phyloP scores from a whole-genome alignment of 2,797 vertebrate species.

The Danio albolineatus region DNA sequence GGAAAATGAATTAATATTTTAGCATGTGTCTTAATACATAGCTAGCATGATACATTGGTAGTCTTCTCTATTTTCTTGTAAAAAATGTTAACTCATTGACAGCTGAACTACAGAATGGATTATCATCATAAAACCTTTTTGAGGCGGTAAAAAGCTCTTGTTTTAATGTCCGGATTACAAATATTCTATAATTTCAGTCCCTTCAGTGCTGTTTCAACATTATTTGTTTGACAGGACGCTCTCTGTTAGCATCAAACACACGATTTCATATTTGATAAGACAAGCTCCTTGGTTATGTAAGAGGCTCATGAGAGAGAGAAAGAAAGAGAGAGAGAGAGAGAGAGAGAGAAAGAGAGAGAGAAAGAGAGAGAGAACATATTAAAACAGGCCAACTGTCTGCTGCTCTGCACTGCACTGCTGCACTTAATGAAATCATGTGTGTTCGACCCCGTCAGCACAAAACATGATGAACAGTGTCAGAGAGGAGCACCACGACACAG shows the following conservation, averaged over 20 bases:
- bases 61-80: too few relatives aligned
- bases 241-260: not conserved
- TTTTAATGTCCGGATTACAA: not conserved
- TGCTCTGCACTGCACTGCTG: conserved; percentile 28
- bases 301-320: conserved; percentile 66
- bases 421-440: conserved; percentile 75
- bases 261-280: conserved; percentile 45
- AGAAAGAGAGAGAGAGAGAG: conserved; percentile 44
- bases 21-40: too few relatives aligned
- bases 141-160: not conserved
- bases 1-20: too few relatives aligned
- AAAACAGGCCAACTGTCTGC: conserved; percentile 18
- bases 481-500: conserved; percentile 63
- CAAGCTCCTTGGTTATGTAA: conserved; percentile 67
- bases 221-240: conserved; percentile 1
- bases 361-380: conserved; percentile 31
- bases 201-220: not conserved
- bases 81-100: not conserved
- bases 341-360: conserved; percentile 45
- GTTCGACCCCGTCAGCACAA: conserved; percentile 72
- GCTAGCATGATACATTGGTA: too few relatives aligned
- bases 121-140: not conserved
- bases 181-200: not conserved
- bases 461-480: conserved; percentile 51
- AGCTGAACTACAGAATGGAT: too few relatives aligned